These are phyloP conservation scores for Patella depressa DNA, from an alignment of 2,888 invertebrate genomes.

Conservation along the genomic window DNA sequence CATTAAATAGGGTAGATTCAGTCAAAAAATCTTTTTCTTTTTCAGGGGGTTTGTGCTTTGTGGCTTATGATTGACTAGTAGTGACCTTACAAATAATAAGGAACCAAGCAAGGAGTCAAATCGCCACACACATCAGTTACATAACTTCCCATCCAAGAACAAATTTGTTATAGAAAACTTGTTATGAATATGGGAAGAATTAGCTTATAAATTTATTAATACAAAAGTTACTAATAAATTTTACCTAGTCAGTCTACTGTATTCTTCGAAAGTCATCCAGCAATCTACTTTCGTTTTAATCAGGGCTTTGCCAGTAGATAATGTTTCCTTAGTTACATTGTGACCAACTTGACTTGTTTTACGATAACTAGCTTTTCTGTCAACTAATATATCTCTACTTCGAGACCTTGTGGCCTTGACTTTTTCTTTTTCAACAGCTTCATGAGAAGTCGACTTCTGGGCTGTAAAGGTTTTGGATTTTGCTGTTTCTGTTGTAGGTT, in stretches of 20 bases:
- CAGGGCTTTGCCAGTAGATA: slow-evolving; percentile 65
- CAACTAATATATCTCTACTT: slow-evolving; percentile 55
- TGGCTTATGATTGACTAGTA: too few species aligned
- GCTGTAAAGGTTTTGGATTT: slow-evolving; percentile 55
- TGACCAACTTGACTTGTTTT: slow-evolving; percentile 41
- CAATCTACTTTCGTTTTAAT: slow-evolving; percentile 60
- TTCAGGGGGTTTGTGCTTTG: too few species aligned
- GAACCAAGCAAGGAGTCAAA: too few species aligned
- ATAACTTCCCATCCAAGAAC: too few species aligned
- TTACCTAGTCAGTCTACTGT: slow-evolving; percentile 62
- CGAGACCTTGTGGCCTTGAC: slow-evolving; percentile 46
- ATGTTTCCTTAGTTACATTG: slow-evolving; percentile 49
- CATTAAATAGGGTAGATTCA: too few species aligned
- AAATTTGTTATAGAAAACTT: too few species aligned
- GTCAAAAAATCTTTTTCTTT: too few species aligned
- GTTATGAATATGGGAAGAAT: too few species aligned
- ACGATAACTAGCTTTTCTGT: slow-evolving; percentile 57
- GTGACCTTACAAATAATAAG: too few species aligned
- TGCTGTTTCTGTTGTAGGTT: slow-evolving; percentile 42
- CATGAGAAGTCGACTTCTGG: slow-evolving; percentile 51
- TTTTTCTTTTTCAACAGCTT: slow-evolving; percentile 56
- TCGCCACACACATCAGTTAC: too few species aligned
- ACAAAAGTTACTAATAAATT: too few species aligned
- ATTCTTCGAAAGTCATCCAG: slow-evolving; percentile 70
- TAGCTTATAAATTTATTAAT: too few species aligned